Base-by-base conservation (phyloP, 2,113 vertebrate species). In the Salminus brasiliensis region DNA sequence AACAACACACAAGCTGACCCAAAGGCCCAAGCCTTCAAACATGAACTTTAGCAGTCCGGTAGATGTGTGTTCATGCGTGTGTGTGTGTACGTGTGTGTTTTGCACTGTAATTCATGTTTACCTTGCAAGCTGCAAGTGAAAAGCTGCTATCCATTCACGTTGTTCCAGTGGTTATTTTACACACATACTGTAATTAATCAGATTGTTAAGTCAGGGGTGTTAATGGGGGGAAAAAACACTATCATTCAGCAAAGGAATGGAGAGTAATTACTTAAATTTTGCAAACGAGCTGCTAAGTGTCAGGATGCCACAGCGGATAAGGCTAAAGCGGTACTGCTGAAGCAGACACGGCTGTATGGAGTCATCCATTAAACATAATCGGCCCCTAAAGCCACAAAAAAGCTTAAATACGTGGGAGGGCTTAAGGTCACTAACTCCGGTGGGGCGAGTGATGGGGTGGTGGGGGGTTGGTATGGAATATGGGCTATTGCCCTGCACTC, bases 351-450 rank as follows among this genome's bases (percentile, higher is more conserved):
- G 74, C 34, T 79, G 81, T 81, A 86, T 85, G 80, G 45, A 47
- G 83, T 73, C 76, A 91, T 92, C 85, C 90, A 93, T 93, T 92
- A 92, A 93, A 91, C 88, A 93, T 93, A 90, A 92, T 88, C 85
- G 81, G 86, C 90, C 89, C 78, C 49, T 88, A 91, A 89, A 90
- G 89, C 89, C 88, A 88, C 86, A 88, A 88, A 89, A n/a, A 88
- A 52, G 87, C 89, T 89, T 92, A 89, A 93, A 91, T 89, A 89
- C 86, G 78, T 76, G 83, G 5, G 82, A 82, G 83, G 88, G 83
- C 86, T 47, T n/a, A 74, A 81, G 86, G 88, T 90, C 90, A 86
- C 63, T 32, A 76, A 81, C 90, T 74, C 72, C 52, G 25, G 52
- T 52, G 86, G 76, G 80, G 2, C n/a, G n/a, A n/a, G n/a, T n/a